Evolutionary conservation across 2,888 invertebrate species (phyloP).

Genomic region (Macropis europaea): DNA sequence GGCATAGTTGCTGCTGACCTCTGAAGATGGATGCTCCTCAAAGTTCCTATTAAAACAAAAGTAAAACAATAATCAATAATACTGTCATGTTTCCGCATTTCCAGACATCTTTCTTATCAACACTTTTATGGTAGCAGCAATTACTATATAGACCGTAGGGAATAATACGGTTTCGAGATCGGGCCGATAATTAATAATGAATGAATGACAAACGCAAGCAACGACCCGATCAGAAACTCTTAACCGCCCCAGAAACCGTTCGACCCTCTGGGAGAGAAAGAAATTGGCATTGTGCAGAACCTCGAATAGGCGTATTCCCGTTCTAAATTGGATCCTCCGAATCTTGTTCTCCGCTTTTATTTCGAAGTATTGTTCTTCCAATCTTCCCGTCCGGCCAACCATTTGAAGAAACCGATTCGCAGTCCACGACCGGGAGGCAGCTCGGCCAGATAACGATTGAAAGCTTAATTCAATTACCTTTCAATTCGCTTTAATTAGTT

Average conservation of each 20-base stretch:
- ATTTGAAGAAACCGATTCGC: constrained; percentile 43
- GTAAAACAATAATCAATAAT: too few species aligned
- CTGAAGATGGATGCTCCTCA: too few species aligned
- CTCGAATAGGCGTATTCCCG: constrained; percentile 52
- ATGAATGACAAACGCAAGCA: constrained; percentile 59
- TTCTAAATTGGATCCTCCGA: constrained; percentile 55
- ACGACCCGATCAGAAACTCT: constrained; percentile 50
- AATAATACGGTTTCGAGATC: not conserved
- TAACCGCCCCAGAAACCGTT: constrained; percentile 37
- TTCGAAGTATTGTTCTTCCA: constrained; percentile 51
- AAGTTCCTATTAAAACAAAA: too few species aligned
- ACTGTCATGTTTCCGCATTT: too few species aligned
- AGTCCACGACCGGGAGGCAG: constrained; percentile 23
- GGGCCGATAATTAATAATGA: constrained; percentile 63
- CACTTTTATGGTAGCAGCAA: not conserved
- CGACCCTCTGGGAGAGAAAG: constrained; percentile 47
- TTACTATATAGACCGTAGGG: not conserved
- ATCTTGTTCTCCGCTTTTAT: constrained; percentile 45
- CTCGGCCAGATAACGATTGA: constrained; percentile 42
- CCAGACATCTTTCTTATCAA: too few species aligned
- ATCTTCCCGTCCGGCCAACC: constrained; percentile 38
- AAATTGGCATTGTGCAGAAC: constrained; percentile 53
- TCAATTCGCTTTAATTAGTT: constrained; percentile 49
- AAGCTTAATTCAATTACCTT: constrained; percentile 53
- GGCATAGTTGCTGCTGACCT: too few species aligned